Evolutionary conservation across 2,797 vertebrate genomes (phyloP), one percentile per base, ranked within the genome.

Genomic region (Babyrousa celebensis): DNA sequence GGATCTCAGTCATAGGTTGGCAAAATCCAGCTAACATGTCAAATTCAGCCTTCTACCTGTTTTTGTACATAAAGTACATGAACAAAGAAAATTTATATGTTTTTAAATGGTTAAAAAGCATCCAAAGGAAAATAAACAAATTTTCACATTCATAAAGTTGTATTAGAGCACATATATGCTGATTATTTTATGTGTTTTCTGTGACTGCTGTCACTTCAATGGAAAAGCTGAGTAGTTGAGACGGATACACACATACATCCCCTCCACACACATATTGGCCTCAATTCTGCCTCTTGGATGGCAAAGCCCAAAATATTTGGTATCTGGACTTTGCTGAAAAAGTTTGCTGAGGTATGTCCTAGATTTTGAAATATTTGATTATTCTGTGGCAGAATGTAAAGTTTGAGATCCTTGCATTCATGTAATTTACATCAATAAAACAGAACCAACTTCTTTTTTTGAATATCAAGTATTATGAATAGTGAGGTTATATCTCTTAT

Each of bases 351-450:
- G 6, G 10, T 5, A 6, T 94, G 27, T 23, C 52, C 71, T 86
- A 95, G 65, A 87, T 92, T 62, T 83, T 65, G 16, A 87, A 62
- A 6, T 89, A 52, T 70, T n/a, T 85, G 23, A 67, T 88, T 89
- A 72, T 83, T 89, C 18, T 72, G 20, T 60, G 21, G 27, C 1
- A 86, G 29, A 87, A 54, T 54, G 9, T 65, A 85, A 80, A 91
- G 2, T 82, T 71, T 85, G 15, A 92, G 40, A 79, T 89, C 7
- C 15, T 91, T 74, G 56, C 18, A 88, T 85, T 72, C 10, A 17
- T 48, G 17, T 82, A 84, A 74, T 94, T 88, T 88, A 63, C 18
- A 94, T 27, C 71, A 80, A 87, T 87, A 95, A 94, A 94, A 70
- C 54, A 86, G 9, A 40, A 83, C 14, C 8, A 58, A 17, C n/a